Conservation (phyloP, 2,797 vertebrate genomes). For the Pogoniulus pusillus region DNA sequence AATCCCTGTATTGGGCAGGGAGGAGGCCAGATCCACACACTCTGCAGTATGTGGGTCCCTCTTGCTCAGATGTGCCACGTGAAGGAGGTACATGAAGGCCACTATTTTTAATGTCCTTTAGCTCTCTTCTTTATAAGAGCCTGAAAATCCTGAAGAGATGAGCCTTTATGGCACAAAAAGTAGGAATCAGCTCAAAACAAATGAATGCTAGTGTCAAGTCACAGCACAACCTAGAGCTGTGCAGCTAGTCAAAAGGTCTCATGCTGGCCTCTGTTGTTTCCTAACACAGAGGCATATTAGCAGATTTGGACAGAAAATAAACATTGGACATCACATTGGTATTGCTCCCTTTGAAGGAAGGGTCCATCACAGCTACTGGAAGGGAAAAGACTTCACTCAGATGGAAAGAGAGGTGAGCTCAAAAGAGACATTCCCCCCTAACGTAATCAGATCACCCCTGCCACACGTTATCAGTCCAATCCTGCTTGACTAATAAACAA, state of each 20-base stretch:
- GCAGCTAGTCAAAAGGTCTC: background rate
- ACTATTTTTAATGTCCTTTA: background rate
- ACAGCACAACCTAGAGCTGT: background rate
- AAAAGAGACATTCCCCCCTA: background rate
- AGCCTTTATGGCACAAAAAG: background rate
- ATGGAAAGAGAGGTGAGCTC: background rate
- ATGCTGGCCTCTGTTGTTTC: background rate
- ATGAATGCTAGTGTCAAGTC: background rate
- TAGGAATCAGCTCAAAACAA: background rate
- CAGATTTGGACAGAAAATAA: background rate
- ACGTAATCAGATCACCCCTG: background rate
- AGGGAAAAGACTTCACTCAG: background rate
- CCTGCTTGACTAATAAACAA: background rate
- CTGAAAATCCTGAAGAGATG: background rate
- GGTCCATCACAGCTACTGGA: background rate
- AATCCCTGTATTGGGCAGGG: rapidly evolving
- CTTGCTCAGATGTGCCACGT: rapidly evolving
- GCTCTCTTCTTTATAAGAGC: background rate
- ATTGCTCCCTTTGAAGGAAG: background rate
- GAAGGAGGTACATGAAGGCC: background rate
- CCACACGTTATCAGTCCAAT: background rate
- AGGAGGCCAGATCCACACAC: background rate
- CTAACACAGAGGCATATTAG: background rate
- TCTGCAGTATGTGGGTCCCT: rapidly evolving
- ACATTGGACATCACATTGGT: background rate